Conservation (phyloP, 2,797 vertebrate species). For the Enteromius thamalakanensis region DNA sequence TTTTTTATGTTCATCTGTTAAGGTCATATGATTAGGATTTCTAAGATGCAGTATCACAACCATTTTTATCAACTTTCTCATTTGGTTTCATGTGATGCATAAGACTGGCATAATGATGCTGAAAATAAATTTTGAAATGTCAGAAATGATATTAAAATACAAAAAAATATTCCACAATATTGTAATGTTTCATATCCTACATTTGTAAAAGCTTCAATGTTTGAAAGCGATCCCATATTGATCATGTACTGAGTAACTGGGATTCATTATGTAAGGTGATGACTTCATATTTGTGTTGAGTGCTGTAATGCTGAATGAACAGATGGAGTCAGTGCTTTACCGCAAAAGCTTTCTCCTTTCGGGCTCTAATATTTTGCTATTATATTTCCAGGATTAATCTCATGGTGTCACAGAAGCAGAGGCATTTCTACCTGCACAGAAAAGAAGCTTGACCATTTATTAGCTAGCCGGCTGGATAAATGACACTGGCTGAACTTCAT, state of each 20-base stretch:
- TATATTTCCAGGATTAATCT: not conserved
- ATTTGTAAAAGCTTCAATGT: not conserved
- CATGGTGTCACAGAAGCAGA: not conserved
- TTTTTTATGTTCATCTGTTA: not conserved
- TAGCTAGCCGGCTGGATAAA: not conserved
- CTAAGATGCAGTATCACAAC: not conserved
- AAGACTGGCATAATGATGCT: not conserved
- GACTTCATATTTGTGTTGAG: not conserved
- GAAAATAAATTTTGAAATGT: not conserved
- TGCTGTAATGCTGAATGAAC: slow-evolving; percentile 1
- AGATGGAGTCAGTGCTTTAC: slow-evolving; percentile 20
- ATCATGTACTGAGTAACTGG: not conserved
- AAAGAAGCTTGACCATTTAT: not conserved
- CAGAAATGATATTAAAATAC: not conserved
- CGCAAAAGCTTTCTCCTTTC: not conserved
- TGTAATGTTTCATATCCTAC: not conserved
- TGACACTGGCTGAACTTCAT: slow-evolving; percentile 18
- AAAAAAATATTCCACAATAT: not conserved
- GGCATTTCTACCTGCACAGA: not conserved
- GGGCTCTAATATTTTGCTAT: not conserved
- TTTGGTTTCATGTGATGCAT: not conserved
- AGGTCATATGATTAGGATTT: not conserved
- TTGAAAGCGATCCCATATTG: not conserved
- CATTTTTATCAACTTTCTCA: not conserved
- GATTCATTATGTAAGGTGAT: slow-evolving; percentile 9